These are phyloP conservation scores for Chionis minor DNA, from an alignment of 2,113 vertebrate genomes.

Conservation along the genomic window DNA sequence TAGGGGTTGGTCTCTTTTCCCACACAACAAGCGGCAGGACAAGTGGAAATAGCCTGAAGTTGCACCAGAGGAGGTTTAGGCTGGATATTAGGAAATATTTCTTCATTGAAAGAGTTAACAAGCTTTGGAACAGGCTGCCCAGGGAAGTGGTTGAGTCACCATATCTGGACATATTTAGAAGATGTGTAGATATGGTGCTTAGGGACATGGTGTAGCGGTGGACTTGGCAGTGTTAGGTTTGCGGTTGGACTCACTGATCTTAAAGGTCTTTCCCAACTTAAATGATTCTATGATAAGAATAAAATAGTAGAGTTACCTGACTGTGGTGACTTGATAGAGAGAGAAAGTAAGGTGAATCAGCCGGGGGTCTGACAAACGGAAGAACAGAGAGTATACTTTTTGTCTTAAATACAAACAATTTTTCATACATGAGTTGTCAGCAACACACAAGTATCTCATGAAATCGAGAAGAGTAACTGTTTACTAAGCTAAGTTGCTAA, in stretches of 20 bases:
- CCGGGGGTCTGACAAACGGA: slow-evolving; percentile 57
- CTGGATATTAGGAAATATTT: neutral
- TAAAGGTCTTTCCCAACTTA: neutral
- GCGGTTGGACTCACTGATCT: neutral
- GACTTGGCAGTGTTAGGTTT: neutral
- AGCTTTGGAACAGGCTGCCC: neutral
- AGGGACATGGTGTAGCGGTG: neutral
- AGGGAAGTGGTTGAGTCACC: neutral
- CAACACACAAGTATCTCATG: neutral
- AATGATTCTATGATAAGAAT: neutral
- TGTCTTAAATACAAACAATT: neutral
- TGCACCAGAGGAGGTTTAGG: neutral
- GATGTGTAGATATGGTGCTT: neutral
- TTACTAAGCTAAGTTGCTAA: slow-evolving; percentile 31
- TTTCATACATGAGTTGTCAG: neutral
- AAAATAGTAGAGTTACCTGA: slow-evolving; percentile 65
- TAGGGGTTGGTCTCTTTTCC: neutral
- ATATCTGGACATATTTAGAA: neutral
- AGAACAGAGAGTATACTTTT: neutral
- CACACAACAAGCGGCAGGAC: neutral
- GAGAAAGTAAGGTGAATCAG: slow-evolving; percentile 67
- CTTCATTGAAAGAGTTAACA: neutral
- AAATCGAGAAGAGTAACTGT: neutral
- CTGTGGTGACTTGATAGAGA: slow-evolving; percentile 67
- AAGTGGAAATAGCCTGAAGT: neutral